These are phyloP conservation scores for Epizoanthus ramosus DNA, from an alignment of 92 coral and sea anemone species.

Conservation along the genomic window DNA sequence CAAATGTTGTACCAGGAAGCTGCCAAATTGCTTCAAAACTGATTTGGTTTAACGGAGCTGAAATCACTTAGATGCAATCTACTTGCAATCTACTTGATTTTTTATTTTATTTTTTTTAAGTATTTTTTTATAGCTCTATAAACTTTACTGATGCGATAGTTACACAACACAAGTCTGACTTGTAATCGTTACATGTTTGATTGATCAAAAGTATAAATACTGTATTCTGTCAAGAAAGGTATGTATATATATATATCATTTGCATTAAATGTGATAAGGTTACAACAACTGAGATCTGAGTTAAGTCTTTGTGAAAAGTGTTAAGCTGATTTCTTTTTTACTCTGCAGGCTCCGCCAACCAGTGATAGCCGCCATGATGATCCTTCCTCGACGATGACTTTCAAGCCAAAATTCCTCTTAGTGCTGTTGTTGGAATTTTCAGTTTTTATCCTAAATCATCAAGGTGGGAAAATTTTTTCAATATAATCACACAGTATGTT, in stretches of 20 bases:
- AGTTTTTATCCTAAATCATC: constrained; percentile 54
- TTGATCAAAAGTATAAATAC: too few relatives aligned
- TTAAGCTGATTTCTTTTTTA: neutral
- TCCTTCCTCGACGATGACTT: constrained; percentile 79
- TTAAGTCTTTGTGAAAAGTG: neutral
- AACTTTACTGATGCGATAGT: too few relatives aligned
- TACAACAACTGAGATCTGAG: neutral
- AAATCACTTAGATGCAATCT: too few relatives aligned
- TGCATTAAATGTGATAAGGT: neutral
- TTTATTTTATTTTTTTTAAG: too few relatives aligned
- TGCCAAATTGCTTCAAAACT: too few relatives aligned
- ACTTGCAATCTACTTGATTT: too few relatives aligned
- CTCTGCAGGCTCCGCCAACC: constrained; percentile 33
- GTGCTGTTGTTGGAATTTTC: constrained; percentile 66
- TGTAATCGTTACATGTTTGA: too few relatives aligned
- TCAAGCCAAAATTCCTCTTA: constrained; percentile 58
- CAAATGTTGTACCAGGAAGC: too few relatives aligned
- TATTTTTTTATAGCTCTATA: too few relatives aligned
- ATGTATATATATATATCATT: neutral
- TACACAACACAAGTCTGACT: too few relatives aligned
- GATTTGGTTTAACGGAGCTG: too few relatives aligned
- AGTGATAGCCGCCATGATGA: constrained; percentile 65
- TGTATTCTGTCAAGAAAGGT: too few relatives aligned
- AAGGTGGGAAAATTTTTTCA: constrained; percentile 39
- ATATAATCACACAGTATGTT: neutral